A percentile compares a stretch with the other conserved stretches of the same genome.
Evolutionary conservation across 2,888 invertebrate genomes (phyloP).

Genomic region (Cantharis rufa): DNA sequence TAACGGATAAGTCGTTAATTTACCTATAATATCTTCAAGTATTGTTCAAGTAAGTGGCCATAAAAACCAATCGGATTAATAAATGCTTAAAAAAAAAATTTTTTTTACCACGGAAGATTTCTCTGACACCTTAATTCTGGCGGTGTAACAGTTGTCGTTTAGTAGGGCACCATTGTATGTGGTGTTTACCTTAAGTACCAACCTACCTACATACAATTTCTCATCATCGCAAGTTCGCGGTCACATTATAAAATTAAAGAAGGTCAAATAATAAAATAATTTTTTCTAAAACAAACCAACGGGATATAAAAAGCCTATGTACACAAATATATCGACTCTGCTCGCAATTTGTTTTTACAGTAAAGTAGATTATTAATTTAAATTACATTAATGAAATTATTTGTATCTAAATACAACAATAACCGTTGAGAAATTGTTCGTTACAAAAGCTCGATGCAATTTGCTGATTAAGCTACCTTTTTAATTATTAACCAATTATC

Average conservation of each 20-base stretch:
- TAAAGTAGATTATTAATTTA: neutral
- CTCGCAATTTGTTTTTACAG: neutral
- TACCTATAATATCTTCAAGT: neutral
- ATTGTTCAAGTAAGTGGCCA: neutral
- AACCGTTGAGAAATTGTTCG: neutral
- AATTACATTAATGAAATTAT: neutral
- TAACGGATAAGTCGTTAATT: neutral
- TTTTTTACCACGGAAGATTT: neutral
- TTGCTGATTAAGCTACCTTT: neutral
- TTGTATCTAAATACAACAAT: neutral
- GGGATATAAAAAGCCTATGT: neutral
- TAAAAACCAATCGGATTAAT: neutral
- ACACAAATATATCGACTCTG: neutral
- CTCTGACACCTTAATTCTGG: neutral
- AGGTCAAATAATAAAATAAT: neutral
- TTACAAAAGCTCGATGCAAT: neutral
- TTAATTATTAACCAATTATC: neutral
- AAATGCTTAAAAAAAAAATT: neutral
- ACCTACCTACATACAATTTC: neutral
- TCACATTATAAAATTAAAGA: neutral
- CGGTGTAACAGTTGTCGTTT: slow-evolving; percentile 1
- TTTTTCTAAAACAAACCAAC: neutral
- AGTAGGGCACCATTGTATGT: neutral
- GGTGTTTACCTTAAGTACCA: neutral
- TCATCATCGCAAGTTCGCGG: neutral